Evolutionary conservation across 2,888 invertebrate genomes (phyloP).

Genomic region (Toxonevra muliebris): DNA sequence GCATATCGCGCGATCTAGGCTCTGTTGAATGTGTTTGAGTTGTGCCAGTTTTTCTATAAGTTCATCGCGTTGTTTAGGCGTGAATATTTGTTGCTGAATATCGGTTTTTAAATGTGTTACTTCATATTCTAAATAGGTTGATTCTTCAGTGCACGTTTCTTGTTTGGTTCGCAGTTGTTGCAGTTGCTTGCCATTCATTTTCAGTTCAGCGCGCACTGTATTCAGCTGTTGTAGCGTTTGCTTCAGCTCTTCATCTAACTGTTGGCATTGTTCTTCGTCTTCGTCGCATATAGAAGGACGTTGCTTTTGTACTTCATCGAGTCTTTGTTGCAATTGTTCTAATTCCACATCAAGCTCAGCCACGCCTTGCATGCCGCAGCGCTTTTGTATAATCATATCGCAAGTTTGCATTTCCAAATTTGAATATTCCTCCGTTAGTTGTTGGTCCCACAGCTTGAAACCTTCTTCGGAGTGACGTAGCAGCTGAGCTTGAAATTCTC

Average conservation of each 20-base stretch:
- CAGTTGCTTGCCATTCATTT: conserved; percentile 20
- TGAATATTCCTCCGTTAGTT: conserved; percentile 50
- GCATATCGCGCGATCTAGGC: conserved; percentile 46
- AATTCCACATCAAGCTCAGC: conserved; percentile 46
- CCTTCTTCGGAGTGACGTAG: conserved; percentile 50
- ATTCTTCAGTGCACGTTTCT: conserved; percentile 23
- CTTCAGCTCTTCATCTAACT: conserved; percentile 46
- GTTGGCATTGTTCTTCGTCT: conserved; percentile 41
- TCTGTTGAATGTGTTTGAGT: conserved; percentile 45
- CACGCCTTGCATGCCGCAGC: conserved; percentile 41
- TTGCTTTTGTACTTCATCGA: conserved; percentile 40
- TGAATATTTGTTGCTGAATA: conserved; percentile 44
- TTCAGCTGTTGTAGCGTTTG: conserved; percentile 18
- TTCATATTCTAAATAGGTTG: conserved; percentile 36
- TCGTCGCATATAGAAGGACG: conserved; percentile 39
- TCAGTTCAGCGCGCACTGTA: conserved; percentile 19
- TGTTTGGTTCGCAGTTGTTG: conserved; percentile 19
- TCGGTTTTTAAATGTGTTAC: conserved; percentile 40
- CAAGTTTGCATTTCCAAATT: conserved; percentile 46
- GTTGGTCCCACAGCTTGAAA: conserved; percentile 56
- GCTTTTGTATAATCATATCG: conserved; percentile 48
- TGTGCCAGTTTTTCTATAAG: conserved; percentile 47
- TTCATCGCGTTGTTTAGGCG: conserved; percentile 45
- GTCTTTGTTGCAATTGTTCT: conserved; percentile 33
- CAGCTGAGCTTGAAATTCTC: conserved; percentile 48